Base-by-base conservation (phyloP, 2,113 vertebrate genomes). In the Halichoeres trimaculatus region DNA sequence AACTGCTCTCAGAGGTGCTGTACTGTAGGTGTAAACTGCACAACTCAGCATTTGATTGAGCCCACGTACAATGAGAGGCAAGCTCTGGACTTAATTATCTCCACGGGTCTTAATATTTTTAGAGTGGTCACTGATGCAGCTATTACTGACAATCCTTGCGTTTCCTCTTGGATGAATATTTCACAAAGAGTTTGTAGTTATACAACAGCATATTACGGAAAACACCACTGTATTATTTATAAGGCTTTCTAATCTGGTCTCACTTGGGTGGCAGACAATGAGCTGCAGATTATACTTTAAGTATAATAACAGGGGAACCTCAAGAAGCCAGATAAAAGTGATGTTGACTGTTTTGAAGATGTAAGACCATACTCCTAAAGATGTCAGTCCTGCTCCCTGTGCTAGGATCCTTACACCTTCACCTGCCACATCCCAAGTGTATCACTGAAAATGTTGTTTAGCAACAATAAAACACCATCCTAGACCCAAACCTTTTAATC, bases 21-120 rank as follows among this genome's bases (percentile, higher is more conserved):
- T 48, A 12, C 0, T 53, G 20, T 35, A 63, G 48, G 35, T 65
- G 20, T 45, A 61, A 52, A 55, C 22, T 71, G 47, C 36, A 62
- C 16, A 5, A 8, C 45, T 58, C 53, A 41, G 34, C 23, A 43
- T 66, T 35, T 41, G 23, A 51, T 2, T 3, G 10, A 30, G 52
- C 22, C 14, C 34, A 24, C 40, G 23, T 30, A 69, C 50, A 19
- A 8, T 30, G 47, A 55, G 6, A 34, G 48, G 16, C 38, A 66
- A 26, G 23, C 16, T 34, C 13, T n/a, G 23, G 16, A 11, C 23
- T n/a, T 14, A 19, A 35, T 63, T 17, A 19, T 47, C 40, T 35
- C 23, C 16, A 8, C 23, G 17, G 16, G 20, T 20, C 45, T 50
- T 5, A 41, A 45, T 14, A 61, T 43, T 11, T 52, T 6, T 3